Conservation (phyloP, 2,888 invertebrate genomes). For the Blomia tropicalis region DNA sequence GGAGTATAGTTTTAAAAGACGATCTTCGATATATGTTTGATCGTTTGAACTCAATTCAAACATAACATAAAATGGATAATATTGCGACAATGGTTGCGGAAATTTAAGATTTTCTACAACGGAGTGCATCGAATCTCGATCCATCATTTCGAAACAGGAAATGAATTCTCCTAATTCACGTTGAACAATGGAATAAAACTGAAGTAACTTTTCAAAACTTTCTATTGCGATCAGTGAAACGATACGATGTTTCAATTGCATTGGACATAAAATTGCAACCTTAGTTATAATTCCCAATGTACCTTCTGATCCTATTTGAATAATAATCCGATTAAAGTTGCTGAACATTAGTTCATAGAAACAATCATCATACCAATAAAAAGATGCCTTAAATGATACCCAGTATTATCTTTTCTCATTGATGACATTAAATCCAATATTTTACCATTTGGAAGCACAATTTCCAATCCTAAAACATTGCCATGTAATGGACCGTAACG, state of each 20-base stretch:
- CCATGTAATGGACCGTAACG: conserved; percentile 90
- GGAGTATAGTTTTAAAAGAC: conserved; percentile 59
- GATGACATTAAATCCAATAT: conserved; percentile 66
- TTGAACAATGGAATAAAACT: conserved; percentile 58
- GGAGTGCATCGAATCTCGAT: conserved; percentile 52
- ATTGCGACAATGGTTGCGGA: conserved; percentile 38
- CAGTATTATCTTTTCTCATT: conserved; percentile 91
- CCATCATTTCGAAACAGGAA: conserved; percentile 90
- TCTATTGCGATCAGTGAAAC: conserved; percentile 67
- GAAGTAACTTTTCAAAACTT: conserved; percentile 56
- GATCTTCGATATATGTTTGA: conserved; percentile 66
- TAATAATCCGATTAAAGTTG: not conserved
- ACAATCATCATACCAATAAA: conserved; percentile 54
- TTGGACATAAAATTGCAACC: conserved; percentile 74
- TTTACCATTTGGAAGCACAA: conserved; percentile 66
- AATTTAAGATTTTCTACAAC: conserved; percentile 48
- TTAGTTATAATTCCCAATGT: conserved; percentile 85
- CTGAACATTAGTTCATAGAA: not conserved
- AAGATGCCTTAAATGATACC: conserved; percentile 85
- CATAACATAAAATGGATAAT: conserved; percentile 59
- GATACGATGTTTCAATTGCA: conserved; percentile 60
- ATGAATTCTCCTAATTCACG: conserved; percentile 65
- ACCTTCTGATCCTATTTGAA: conserved; percentile 56
- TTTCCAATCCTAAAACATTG: conserved; percentile 74
- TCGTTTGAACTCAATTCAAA: conserved; percentile 58